Evolutionary conservation across 1,140 invertebrate genomes (phyloP).

Genomic region (Schlechtendalia chinensis): DNA sequence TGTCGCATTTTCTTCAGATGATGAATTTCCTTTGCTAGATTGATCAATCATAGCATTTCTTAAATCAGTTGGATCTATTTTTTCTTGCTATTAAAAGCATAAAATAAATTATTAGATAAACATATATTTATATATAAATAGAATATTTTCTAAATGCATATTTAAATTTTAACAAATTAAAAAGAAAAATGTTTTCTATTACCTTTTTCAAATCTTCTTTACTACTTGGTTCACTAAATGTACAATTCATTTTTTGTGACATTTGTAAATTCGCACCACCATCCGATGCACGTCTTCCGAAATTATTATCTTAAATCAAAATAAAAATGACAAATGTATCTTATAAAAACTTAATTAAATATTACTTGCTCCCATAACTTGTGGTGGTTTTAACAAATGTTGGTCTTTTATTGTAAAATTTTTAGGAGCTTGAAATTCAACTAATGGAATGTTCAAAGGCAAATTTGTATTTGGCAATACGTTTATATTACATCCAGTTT

Average conservation of each 20-base stretch:
- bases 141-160: no score
- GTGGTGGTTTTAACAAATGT: conserved; percentile 87
- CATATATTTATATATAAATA: no score
- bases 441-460: conserved; percentile 71
- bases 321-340: conserved; percentile 17
- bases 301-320: conserved; percentile 65
- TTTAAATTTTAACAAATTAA: no score
- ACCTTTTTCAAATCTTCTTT: conserved; percentile 59
- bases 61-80: conserved; percentile 40
- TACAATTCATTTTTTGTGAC: conserved; percentile 64
- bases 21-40: conserved; percentile 35
- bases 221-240: conserved; percentile 67
- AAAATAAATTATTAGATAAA: neutral
- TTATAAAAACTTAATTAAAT: neutral
- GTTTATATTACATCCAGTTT: conserved; percentile 57
- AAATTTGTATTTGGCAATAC: conserved; percentile 66
- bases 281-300: conserved; percentile 90
- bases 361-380: conserved; percentile 80
- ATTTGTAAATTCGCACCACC: conserved; percentile 90
- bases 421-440: conserved; percentile 74
- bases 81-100: neutral
- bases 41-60: conserved; percentile 46
- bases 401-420: conserved; percentile 90
- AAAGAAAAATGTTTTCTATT: no score
- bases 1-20: conserved; percentile 22